A percentile compares a stretch with the other conserved stretches of the same genome.
phyloP scores from a whole-genome alignment of 1,140 invertebrate genomes.

The Pseudomyrmex pallidus region DNA sequence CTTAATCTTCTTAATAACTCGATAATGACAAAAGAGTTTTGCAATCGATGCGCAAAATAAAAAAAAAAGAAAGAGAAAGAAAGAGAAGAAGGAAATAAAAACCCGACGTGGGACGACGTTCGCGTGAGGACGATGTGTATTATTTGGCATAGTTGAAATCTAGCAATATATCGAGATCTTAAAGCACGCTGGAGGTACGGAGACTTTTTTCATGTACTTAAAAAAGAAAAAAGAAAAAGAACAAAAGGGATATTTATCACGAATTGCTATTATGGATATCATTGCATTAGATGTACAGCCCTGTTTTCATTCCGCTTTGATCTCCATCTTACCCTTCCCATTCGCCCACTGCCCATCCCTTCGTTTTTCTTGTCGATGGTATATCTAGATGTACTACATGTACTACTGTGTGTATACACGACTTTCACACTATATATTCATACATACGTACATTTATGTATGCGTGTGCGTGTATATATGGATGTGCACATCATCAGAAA shows the following conservation, averaged over 20 bases:
- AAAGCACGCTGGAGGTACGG: slow-evolving; percentile 16
- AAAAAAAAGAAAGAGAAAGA: slow-evolving; percentile 12
- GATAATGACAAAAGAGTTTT: slow-evolving; percentile 11
- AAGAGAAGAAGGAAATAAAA: not conserved
- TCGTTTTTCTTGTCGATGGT: slow-evolving; percentile 67
- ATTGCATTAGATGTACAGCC: slow-evolving; percentile 55
- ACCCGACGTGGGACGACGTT: not conserved
- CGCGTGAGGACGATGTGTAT: not conserved
- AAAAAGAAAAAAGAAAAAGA: not conserved
- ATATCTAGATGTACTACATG: slow-evolving; percentile 46
- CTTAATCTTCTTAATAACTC: slow-evolving; percentile 1
- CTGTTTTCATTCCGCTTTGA: too few relatives aligned
- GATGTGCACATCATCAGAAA: too few relatives aligned
- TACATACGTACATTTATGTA: slow-evolving; percentile 53
- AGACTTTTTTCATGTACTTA: slow-evolving; percentile 61
- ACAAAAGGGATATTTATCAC: slow-evolving; percentile 50
- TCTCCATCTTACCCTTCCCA: not conserved
- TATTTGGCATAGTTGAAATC: slow-evolving; percentile 16
- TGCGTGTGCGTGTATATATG: slow-evolving; percentile 53
- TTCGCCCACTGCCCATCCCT: not conserved
- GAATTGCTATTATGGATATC: slow-evolving; percentile 57
- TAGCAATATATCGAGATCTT: slow-evolving; percentile 28
- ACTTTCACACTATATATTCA: slow-evolving; percentile 10
- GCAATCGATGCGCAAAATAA: too few relatives aligned
- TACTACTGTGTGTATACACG: slow-evolving; percentile 44